A percentile compares a stretch with the other conserved stretches of the same genome.
Evolutionary conservation across 2,113 vertebrate species (phyloP).

Genomic region (Romanogobio albipinnatus): DNA sequence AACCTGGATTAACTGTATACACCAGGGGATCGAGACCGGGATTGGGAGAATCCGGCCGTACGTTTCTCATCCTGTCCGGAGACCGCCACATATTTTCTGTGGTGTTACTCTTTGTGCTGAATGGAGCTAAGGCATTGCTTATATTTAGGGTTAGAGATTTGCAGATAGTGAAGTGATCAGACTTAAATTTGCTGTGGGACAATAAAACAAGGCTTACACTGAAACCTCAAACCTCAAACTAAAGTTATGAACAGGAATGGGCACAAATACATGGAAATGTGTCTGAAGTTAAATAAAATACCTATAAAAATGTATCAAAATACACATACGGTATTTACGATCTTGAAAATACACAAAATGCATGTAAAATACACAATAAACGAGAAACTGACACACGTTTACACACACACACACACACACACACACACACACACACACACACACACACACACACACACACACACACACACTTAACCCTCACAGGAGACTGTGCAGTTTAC

Average conservation of each 20-base stretch:
- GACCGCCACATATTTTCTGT: background rate
- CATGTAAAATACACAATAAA: too few relatives aligned
- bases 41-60: constrained; percentile 30
- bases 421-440: too few relatives aligned
- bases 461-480: too few relatives aligned
- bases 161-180: background rate
- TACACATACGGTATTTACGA: background rate
- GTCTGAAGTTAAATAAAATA: background rate
- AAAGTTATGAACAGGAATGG: background rate
- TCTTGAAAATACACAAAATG: background rate
- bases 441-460: too few relatives aligned
- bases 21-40: constrained; percentile 3
- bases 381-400: too few relatives aligned
- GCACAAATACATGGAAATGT: background rate
- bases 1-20: constrained; percentile 54
- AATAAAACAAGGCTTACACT: background rate
- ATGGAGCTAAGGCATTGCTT: background rate
- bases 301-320: background rate
- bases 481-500: too few relatives aligned
- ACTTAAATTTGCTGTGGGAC: background rate
- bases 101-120: background rate
- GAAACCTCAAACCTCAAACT: background rate
- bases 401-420: too few relatives aligned
- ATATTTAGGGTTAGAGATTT: background rate
- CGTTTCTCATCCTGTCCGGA: constrained; percentile 21